Conservation (phyloP, 2,888 invertebrate genomes). For the Rhodophaea formosa region DNA sequence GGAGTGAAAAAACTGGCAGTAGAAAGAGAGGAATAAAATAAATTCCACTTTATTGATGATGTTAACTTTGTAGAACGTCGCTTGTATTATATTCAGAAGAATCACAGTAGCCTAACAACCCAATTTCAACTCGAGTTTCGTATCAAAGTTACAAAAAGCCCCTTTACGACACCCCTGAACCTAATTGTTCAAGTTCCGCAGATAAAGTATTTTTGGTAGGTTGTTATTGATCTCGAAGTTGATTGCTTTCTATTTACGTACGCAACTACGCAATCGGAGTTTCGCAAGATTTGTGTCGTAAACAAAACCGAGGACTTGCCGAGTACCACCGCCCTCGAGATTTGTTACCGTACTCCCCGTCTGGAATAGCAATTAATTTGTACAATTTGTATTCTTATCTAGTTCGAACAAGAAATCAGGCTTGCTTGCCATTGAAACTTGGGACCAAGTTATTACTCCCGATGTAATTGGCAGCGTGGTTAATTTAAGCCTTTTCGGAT, state of each 20-base stretch:
- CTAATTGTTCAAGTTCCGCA: background rate
- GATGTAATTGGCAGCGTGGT: background rate
- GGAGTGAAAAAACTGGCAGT: too few relatives aligned
- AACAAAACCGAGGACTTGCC: background rate
- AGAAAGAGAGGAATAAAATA: too few relatives aligned
- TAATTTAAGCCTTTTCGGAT: background rate
- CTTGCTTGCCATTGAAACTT: background rate
- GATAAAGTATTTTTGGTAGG: background rate
- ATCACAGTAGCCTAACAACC: too few relatives aligned
- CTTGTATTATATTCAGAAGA: too few relatives aligned
- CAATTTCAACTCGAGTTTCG: too few relatives aligned
- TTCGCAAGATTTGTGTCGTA: background rate
- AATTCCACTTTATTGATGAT: too few relatives aligned
- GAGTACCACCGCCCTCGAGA: background rate
- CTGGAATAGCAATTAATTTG: slow-evolving; percentile 2
- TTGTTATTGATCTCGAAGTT: background rate
- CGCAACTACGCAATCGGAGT: background rate
- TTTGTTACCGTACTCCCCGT: background rate
- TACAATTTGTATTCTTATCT: background rate
- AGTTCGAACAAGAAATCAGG: background rate
- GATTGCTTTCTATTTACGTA: slow-evolving; percentile 8
- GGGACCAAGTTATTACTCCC: background rate
- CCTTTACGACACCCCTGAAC: too few relatives aligned
- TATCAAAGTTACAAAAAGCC: too few relatives aligned
- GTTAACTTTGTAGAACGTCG: too few relatives aligned